Conservation (phyloP, 2,888 invertebrate genomes). For the Automeris io region DNA sequence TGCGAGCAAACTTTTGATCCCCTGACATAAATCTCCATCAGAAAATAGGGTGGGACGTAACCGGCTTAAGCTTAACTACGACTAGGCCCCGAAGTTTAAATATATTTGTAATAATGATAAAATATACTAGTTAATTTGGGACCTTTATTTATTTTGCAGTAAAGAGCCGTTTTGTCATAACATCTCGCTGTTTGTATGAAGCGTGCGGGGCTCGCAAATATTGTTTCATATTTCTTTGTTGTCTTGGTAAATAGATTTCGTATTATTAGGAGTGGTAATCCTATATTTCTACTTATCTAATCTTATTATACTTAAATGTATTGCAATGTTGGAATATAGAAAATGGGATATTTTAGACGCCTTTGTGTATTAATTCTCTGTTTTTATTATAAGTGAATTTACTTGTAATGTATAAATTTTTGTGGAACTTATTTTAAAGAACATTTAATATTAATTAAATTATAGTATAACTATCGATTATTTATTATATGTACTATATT, state of each 20-base stretch:
- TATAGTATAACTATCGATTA: too few species aligned
- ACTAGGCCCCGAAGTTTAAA: constrained; percentile 71
- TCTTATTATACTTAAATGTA: constrained; percentile 24
- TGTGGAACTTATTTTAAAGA: too few species aligned
- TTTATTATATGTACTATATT: too few species aligned
- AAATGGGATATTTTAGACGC: not conserved
- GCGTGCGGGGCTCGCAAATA: constrained; percentile 50
- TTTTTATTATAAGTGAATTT: too few species aligned
- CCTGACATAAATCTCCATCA: constrained; percentile 76
- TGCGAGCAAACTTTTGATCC: constrained; percentile 74
- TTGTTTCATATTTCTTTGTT: constrained; percentile 64
- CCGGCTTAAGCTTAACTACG: constrained; percentile 75
- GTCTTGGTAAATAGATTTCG: constrained; percentile 59
- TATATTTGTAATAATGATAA: constrained; percentile 74
- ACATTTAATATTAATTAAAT: too few species aligned
- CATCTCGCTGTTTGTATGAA: constrained; percentile 40
- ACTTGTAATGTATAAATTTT: too few species aligned
- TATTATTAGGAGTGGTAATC: constrained; percentile 53
- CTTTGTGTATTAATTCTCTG: too few species aligned
- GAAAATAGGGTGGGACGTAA: constrained; percentile 75
- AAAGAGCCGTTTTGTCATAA: constrained; percentile 59
- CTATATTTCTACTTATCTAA: constrained; percentile 49
- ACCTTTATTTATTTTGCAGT: constrained; percentile 59
- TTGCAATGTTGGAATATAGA: not conserved
- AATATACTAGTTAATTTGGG: constrained; percentile 67